phyloP scores from a whole-genome alignment of 2,797 vertebrate genomes.

The Balearica regulorum region DNA sequence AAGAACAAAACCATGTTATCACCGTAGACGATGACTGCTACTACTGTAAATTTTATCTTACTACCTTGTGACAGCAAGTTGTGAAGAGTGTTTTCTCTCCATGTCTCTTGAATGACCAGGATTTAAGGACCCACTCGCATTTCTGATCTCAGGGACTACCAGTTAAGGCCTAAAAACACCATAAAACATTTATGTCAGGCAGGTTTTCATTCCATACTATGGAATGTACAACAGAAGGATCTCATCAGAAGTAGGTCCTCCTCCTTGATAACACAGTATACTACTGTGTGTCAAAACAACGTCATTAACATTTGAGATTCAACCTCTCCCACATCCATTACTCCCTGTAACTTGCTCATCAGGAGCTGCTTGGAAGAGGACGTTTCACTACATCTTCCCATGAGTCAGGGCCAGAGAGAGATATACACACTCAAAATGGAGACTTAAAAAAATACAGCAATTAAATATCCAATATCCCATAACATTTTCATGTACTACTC shows the following conservation, averaged over 20 bases:
- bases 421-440: not conserved
- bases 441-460: not conserved
- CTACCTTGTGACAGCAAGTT: not conserved
- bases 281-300: not conserved
- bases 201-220: not conserved
- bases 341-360: not conserved
- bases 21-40: accelerated
- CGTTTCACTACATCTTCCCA: not conserved
- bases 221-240: not conserved
- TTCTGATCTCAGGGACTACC: not conserved
- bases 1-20: not conserved
- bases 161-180: not conserved
- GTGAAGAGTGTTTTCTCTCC: not conserved
- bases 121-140: not conserved
- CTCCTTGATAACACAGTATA: not conserved
- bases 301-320: not conserved
- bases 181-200: not conserved
- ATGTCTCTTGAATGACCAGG: not conserved
- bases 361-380: not conserved
- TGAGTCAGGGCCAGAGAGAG: not conserved
- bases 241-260: not conserved
- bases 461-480: not conserved
- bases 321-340: not conserved
- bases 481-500: not conserved
- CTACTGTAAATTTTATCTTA: not conserved